Evolutionary conservation across 2,113 vertebrate genomes (phyloP), one percentile per base, ranked within the genome.

Genomic region (Prunella himalayana): DNA sequence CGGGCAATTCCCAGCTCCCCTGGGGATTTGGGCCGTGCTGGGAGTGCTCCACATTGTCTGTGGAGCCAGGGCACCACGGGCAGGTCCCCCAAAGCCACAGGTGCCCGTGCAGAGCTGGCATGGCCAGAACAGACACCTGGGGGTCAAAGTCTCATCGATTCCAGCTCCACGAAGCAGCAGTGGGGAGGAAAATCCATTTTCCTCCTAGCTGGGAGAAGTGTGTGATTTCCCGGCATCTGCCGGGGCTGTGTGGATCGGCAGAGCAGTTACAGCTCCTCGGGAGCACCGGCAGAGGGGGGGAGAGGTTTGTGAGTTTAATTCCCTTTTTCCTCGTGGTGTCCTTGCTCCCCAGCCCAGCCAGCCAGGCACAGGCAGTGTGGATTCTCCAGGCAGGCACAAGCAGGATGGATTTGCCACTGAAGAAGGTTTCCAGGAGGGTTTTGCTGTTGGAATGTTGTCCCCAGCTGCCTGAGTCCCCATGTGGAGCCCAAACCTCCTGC

Each of bases 131-230:
- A 33, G 69, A 61, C 3, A 2, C 71, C 88, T 1, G 33, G 33
- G 66, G 90, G 79, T 60, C 75, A 6, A 66, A 78, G 18, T 13
- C 82, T 49, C 72, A 77, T 90, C 13, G 85, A 94, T 88, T 80
- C 50, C 54, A 19, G 63, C 88, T 77, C 85, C 5, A 0, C 0
- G 1, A 41, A 83, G 90, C 71, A 88, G 82, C 71, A 25, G 59
- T 14, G 59, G n/a, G 63, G 86, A 88, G 76, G 78, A 95, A 93
- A 94, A 97, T 77, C 94, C 86, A 90, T 94, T 94, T 92, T 83
- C 66, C 85, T 92, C 2, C 3, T 49, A 60, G 78, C 71, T 86
- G 3, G 30, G 94, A 70, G 79, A 77, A 77, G 88, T 65, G 66
- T 77, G 82, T 82, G n/a, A 73, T 93, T 93, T 83, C 79, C 86